Conservation (phyloP, 2,888 invertebrate genomes). For the Eilema griseolum region DNA sequence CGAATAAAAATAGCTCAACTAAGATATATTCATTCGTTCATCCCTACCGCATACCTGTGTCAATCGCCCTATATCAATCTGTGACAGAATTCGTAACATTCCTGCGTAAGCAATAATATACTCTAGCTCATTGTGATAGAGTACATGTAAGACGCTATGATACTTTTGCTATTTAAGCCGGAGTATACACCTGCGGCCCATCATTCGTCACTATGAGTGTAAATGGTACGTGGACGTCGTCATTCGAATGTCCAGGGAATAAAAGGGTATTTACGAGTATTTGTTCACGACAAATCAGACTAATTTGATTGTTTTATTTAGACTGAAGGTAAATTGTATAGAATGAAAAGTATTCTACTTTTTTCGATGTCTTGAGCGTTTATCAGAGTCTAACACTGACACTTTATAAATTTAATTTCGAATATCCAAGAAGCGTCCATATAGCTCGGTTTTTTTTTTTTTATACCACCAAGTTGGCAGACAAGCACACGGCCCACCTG, state of each 20-base stretch:
- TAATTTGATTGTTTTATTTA: not conserved
- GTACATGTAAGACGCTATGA: constrained; percentile 31
- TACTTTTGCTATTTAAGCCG: constrained; percentile 53
- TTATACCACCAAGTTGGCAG: too few species aligned
- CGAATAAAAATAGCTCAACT: constrained; percentile 45
- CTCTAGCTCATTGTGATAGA: not conserved
- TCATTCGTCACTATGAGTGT: constrained; percentile 60
- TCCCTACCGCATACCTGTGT: constrained; percentile 62
- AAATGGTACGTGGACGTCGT: constrained; percentile 50
- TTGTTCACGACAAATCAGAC: not conserved
- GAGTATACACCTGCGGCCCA: constrained; percentile 64
- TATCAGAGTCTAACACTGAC: too few species aligned
- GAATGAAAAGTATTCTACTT: not conserved
- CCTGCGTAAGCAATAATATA: constrained; percentile 19
- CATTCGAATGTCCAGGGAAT: constrained; percentile 13
- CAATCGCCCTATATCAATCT: constrained; percentile 62
- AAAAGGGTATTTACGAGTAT: constrained; percentile 8
- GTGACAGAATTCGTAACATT: constrained; percentile 40
- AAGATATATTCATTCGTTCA: constrained; percentile 49
- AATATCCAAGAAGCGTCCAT: too few species aligned
- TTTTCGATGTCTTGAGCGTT: too few species aligned
- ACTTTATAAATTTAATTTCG: too few species aligned
- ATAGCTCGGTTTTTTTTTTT: too few species aligned
- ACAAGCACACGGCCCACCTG: too few species aligned
- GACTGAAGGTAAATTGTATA: not conserved